Evolutionary conservation across 2,888 invertebrate genomes (phyloP).

Genomic region (Pammene aurita): DNA sequence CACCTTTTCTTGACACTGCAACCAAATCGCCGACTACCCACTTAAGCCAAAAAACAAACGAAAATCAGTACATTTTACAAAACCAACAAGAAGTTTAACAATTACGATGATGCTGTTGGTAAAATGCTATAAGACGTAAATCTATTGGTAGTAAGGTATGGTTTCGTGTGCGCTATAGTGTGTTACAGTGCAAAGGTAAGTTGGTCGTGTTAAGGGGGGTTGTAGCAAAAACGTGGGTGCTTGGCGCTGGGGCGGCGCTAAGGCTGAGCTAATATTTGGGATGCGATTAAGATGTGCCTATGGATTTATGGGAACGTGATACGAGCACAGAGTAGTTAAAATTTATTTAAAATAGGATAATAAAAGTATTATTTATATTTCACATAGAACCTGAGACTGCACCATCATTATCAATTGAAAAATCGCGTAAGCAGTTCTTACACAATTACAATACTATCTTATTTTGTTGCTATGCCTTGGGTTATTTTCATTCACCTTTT

Average conservation of each 20-base stretch:
- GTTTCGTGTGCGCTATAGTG: not conserved
- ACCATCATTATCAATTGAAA: too few species aligned
- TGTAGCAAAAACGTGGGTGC: slow-evolving; percentile 53
- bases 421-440: too few species aligned
- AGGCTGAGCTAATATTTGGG: slow-evolving; percentile 66
- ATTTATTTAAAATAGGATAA: not conserved
- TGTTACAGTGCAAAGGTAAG: not conserved
- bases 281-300: slow-evolving; percentile 68
- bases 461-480: too few species aligned
- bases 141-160: not conserved
- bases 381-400: too few species aligned
- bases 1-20: slow-evolving; percentile 30
- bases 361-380: not conserved
- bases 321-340: slow-evolving; percentile 56
- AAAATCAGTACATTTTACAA: slow-evolving; percentile 35
- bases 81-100: slow-evolving; percentile 12
- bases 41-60: slow-evolving; percentile 33
- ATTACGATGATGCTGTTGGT: not conserved
- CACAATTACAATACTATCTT: too few species aligned
- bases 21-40: slow-evolving; percentile 23
- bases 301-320: slow-evolving; percentile 75
- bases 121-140: not conserved
- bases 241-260: slow-evolving; percentile 60
- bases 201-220: slow-evolving; percentile 31
- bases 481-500: too few species aligned